Evolutionary conservation across 2,797 vertebrate genomes (phyloP), one percentile per base, ranked within the genome.

Genomic region (Pipistrellus kuhlii): DNA sequence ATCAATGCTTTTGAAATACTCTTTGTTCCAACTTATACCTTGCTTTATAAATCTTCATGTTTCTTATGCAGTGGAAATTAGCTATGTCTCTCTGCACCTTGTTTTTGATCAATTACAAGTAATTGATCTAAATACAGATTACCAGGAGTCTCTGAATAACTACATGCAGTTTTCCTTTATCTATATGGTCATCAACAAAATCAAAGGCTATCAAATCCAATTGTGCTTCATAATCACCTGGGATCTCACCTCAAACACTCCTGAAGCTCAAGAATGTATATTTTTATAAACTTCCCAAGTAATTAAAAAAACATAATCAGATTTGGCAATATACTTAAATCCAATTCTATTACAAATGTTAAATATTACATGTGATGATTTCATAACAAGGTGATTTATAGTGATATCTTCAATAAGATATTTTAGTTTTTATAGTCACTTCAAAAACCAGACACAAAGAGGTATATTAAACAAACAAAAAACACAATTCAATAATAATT

Each of bases 301-400:
- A 25, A 57, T 64, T 92, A 59, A 94, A 71, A 55, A 90, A 91
- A 77, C 8, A 72, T 72, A 75, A 75, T 86, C 72, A 90, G 14
- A 94, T 86, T 84, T 80, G 30, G 46, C 66, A 73, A 91, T 8
- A 2, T 41, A 72, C 48, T 83, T 53, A 48, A 73, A 72, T 75
- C 41, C 8, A 93, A 59, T 91, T 18, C 46, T 82, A 68, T 77
- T 89, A 64, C n/a, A 76, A 89, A 68, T 51, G 13, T 44, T 95
- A 95, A 93, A 92, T 91, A 85, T 48, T 62, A 30, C 27, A 93
- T 7, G 38, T 62, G 23, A 94, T 77, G 25, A 90, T 27, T 35
- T 95, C 17, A 46, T 83, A 85, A 91, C 30, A 91, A 88, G 64
- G 82, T 64, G 53, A 82, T 51, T 89, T 93, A 86, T 57, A 96